Evolutionary conservation across 2,113 vertebrate genomes (phyloP).

Genomic region (Emydura subglobosa): DNA sequence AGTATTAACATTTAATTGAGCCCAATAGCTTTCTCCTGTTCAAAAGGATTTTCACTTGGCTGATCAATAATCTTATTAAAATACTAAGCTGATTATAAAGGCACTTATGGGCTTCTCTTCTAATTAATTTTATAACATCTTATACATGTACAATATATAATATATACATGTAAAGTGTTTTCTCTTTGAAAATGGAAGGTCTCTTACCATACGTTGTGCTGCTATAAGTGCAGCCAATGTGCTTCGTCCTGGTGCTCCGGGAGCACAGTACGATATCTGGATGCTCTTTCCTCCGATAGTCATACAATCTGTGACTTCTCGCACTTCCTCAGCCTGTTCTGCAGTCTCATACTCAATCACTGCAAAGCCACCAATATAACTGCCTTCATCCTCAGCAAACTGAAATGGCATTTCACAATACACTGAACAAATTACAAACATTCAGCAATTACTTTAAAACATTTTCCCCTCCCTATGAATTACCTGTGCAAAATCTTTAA

Average conservation of each 20-base stretch:
- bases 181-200: not conserved
- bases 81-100: not conserved
- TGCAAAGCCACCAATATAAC: conserved; percentile 87
- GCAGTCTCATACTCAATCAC: conserved; percentile 93
- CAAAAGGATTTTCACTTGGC: not conserved
- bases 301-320: conserved; percentile 82
- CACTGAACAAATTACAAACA: accelerated
- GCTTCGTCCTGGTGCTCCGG: conserved; percentile 93
- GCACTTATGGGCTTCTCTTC: not conserved
- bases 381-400: conserved; percentile 95
- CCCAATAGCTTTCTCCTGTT: not conserved
- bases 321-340: conserved; percentile 90
- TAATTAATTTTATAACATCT: not conserved
- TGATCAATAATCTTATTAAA: not conserved
- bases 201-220: conserved; percentile 93
- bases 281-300: conserved; percentile 84
- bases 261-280: conserved; percentile 92
- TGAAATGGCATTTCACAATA: conserved; percentile 61
- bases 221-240: conserved; percentile 94
- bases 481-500: not conserved
- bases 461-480: accelerated
- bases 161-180: not conserved
- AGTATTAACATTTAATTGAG: not conserved
- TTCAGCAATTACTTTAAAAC: not conserved
- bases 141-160: not conserved